Evolutionary conservation across 37 sponge, comb jelly and placozoan genomes (phyloP).

Genomic region (Agelas oroides): DNA sequence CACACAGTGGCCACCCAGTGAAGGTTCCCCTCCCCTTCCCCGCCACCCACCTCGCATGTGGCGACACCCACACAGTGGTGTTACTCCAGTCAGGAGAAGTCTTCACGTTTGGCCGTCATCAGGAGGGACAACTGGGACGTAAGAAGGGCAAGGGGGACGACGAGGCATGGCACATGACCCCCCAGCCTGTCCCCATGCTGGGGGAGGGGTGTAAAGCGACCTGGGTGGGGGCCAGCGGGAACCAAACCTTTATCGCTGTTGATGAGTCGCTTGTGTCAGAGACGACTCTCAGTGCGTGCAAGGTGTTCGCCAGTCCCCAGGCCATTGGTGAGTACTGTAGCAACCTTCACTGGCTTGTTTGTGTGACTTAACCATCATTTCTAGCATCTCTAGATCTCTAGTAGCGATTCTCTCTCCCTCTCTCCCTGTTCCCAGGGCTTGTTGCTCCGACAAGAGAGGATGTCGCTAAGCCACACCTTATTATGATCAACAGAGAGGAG

Average conservation of each 20-base stretch:
- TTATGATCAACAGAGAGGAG: slow-evolving; percentile 48
- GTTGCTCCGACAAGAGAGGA: slow-evolving; percentile 3
- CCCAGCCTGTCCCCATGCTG: slow-evolving; percentile 38
- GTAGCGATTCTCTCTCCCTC: no score
- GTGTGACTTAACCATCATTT: neutral
- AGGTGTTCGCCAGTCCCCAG: slow-evolving; percentile 62
- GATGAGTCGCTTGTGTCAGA: slow-evolving; percentile 77
- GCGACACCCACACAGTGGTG: slow-evolving; percentile 92
- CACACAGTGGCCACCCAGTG: slow-evolving; percentile 76
- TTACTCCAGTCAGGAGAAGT: slow-evolving; percentile 78
- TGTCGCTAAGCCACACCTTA: neutral
- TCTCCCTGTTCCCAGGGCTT: neutral
- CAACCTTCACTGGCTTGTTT: neutral
- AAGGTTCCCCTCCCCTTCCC: slow-evolving; percentile 77
- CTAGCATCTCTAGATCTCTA: neutral
- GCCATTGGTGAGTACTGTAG: slow-evolving; percentile 47
- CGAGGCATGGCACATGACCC: slow-evolving; percentile 68
- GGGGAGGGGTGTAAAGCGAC: slow-evolving; percentile 59
- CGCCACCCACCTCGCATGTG: slow-evolving; percentile 86
- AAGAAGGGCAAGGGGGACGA: slow-evolving; percentile 45
- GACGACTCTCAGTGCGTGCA: slow-evolving; percentile 34
- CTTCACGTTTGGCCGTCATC: slow-evolving; percentile 82
- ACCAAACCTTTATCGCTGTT: slow-evolving; percentile 78
- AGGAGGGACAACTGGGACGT: slow-evolving; percentile 87
- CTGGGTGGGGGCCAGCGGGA: slow-evolving; percentile 75